Base-by-base conservation (phyloP, 2,888 invertebrate genomes). In the Rhagonycha fulva region DNA sequence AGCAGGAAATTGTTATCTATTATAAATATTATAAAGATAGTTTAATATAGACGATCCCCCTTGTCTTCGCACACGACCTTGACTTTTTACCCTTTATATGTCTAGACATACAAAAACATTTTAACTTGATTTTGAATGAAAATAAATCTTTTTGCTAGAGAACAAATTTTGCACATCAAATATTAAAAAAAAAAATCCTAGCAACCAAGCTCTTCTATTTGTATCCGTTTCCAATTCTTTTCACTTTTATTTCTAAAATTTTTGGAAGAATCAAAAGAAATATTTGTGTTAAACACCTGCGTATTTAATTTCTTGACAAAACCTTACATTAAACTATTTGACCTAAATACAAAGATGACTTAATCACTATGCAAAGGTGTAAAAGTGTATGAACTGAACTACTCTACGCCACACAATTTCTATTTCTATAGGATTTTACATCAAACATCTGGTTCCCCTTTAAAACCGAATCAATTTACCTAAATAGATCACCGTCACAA, bases 261-360 rank as follows among this genome's bases (percentile, higher is more conserved):
- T 32, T 32, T 32, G 5, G 4, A n/a, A 32, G 12, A 32, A 3
- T 12, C 5, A n/a, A 47, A n/a, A n/a, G n/a, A 7, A 1, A n/a
- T 47, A n/a, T n/a, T 47, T 7, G 28, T 47, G 9, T 66, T 77
- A 62, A 74, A 76, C 80, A 80, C 80, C 78, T 80, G 79, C 75
- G 76, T 75, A 61, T 12, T 23, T 72, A 67, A 72, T 70, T 75
- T 71, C 70, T 78, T 78, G 74, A 73, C 63, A 72, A 71, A 79
- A 76, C 75, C 73, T 75, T 70, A 74, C 77, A 77, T 74, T 73
- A 80, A 77, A 79, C 71, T 69, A 73, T 79, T 71, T 80, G 79
- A 80, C 80, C 80, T 70, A 80, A 72, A 80, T 79, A 69, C 62
- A 68, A 60, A 72, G 77, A 78, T 78, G 77, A 77, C 74, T 78